These are phyloP conservation scores for Sitophilus oryzae DNA, from an alignment of 1,140 invertebrate species.

Conservation along the genomic window DNA sequence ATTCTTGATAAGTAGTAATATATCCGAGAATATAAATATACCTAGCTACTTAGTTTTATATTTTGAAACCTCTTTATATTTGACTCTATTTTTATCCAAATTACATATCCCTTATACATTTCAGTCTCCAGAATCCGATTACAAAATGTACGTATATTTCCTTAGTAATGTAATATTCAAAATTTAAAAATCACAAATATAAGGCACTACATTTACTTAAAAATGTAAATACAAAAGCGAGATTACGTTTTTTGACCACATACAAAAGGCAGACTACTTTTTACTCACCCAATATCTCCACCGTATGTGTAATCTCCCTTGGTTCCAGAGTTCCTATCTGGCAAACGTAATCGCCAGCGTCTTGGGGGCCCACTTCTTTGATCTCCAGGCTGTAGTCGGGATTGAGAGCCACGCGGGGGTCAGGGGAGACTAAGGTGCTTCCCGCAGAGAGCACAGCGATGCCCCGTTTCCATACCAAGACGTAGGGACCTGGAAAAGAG, in stretches of 20 bases:
- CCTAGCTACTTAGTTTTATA: too few relatives aligned
- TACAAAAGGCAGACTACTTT: too few relatives aligned
- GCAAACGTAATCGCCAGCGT: slow-evolving; percentile 58
- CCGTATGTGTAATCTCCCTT: slow-evolving; percentile 53
- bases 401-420: slow-evolving; percentile 49
- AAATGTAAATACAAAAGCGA: background rate
- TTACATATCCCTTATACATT: too few relatives aligned
- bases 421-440: slow-evolving; percentile 52
- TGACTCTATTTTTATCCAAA: too few relatives aligned
- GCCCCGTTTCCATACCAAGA: slow-evolving; percentile 54
- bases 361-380: slow-evolving; percentile 50
- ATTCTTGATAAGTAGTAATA: too few relatives aligned
- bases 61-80: too few relatives aligned
- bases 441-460: slow-evolving; percentile 54
- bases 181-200: background rate
- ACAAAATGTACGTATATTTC: too few relatives aligned
- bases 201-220: background rate
- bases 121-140: too few relatives aligned
- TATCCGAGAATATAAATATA: too few relatives aligned
- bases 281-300: slow-evolving; percentile 57
- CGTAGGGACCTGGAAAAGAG: slow-evolving; percentile 46
- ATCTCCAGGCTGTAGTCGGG: slow-evolving; percentile 54
- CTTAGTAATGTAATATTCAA: background rate
- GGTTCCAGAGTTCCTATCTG: slow-evolving; percentile 54
- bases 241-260: too few relatives aligned